These are phyloP conservation scores for Reticulitermes speratus DNA, from an alignment of 1,140 invertebrate genomes.

Conservation along the genomic window DNA sequence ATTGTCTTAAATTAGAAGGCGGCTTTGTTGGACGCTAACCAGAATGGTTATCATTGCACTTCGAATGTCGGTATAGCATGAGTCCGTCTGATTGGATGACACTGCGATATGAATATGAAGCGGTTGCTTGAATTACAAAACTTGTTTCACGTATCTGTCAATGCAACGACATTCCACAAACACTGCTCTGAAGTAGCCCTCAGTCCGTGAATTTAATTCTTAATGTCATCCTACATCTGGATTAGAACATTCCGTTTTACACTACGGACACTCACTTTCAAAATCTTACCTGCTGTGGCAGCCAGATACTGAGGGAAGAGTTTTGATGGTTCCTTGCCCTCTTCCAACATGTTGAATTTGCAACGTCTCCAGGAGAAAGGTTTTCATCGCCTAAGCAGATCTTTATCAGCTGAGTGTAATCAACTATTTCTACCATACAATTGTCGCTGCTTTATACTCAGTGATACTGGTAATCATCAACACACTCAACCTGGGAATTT, in stretches of 20 bases:
- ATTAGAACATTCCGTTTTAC: slow-evolving; percentile 39
- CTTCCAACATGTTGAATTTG: neutral
- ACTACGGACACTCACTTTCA: neutral
- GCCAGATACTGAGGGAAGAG: neutral
- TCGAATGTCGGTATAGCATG: too few species aligned
- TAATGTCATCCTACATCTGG: neutral
- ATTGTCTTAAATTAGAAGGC: too few species aligned
- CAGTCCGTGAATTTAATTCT: too few species aligned
- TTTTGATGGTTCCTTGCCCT: neutral
- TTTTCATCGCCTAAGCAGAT: neutral
- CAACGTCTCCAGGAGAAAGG: neutral
- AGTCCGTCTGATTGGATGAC: too few species aligned
- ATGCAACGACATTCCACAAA: too few species aligned
- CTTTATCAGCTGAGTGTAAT: neutral
- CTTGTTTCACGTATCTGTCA: too few species aligned
- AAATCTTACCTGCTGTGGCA: neutral
- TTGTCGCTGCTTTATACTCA: neutral
- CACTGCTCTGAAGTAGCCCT: too few species aligned
- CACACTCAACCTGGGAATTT: neutral
- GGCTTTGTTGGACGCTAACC: too few species aligned
- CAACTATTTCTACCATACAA: neutral
- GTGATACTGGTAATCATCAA: neutral
- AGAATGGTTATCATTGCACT: too few species aligned
- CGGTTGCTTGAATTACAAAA: too few species aligned
- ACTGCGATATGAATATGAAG: too few species aligned